A percentile compares a stretch with the other conserved stretches of the same genome.
These are phyloP conservation scores for Drosophila elegans DNA, from an alignment of 1,140 invertebrate species.

Conservation along the genomic window DNA sequence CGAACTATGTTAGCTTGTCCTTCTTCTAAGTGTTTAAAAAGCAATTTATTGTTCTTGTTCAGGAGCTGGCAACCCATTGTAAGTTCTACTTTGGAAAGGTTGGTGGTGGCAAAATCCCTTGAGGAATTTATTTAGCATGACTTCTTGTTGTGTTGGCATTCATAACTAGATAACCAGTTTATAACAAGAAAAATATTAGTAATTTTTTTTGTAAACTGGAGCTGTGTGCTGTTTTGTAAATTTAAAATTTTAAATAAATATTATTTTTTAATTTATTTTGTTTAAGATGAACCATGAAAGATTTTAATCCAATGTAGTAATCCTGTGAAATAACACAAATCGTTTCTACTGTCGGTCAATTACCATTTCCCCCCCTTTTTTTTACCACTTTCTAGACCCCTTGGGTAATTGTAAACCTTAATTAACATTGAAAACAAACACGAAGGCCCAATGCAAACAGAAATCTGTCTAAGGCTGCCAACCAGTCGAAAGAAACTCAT, in stretches of 20 bases:
- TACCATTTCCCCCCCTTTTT: conserved; percentile 11
- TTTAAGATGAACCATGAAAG: not conserved
- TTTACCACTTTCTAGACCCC: conserved; percentile 7
- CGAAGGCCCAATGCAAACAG: conserved; percentile 39
- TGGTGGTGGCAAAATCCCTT: not conserved
- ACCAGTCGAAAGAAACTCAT: conserved; percentile 76
- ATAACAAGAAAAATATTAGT: not conserved
- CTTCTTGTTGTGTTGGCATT: not conserved
- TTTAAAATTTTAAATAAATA: not conserved
- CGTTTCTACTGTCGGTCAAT: conserved; percentile 37
- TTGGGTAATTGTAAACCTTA: conserved; percentile 71
- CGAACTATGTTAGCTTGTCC: conserved; percentile 48
- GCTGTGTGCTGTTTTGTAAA: no score
- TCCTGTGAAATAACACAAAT: conserved; percentile 10
- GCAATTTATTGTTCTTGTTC: conserved; percentile 75
- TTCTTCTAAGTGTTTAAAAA: conserved; percentile 75
- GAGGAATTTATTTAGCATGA: not conserved
- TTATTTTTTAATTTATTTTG: not conserved
- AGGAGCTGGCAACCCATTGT: conserved; percentile 8
- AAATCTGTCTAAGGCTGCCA: conserved; percentile 29
- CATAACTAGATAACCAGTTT: not conserved
- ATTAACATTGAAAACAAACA: conserved; percentile 83
- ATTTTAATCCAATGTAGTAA: not conserved
- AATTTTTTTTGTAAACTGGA: no score
- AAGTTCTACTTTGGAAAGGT: not conserved